Evolutionary conservation across 2,888 invertebrate species (phyloP), one percentile per base, ranked within the genome.

Genomic region (Elegia similella): DNA sequence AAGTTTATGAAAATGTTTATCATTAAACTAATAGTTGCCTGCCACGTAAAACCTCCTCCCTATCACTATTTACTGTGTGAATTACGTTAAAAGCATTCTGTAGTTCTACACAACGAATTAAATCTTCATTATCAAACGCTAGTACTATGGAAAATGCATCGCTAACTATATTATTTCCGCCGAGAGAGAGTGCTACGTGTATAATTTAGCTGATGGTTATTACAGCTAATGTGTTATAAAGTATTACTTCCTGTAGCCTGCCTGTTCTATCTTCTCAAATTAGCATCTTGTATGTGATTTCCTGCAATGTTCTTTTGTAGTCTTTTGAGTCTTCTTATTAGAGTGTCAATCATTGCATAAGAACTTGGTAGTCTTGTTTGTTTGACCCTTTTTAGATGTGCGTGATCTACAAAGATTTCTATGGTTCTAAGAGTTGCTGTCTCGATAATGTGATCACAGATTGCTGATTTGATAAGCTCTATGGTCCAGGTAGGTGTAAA

Each of bases 141-240:
- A 3, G 23, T 46, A n/a, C 23, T 7, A 44, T 44, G 16, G 44
- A 17, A 12, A 46, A 23, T 46, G 10, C 23, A 23, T 46, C 23
- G 44, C 12, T n/a, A 46, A n/a, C 23, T 46, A 46, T 46, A 46
- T 46, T 46, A 46, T 46, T 46, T 46, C 46, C 46, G 46, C 46
- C 46, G 46, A 23, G 46, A 46, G 46, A 46, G 46, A 46, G 46
- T 46, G 17, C 46, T 23, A 23, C 23, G 46, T 12, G n/a, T 46
- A 46, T 46, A 46, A 46, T 46, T 46, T 46, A 46, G 46, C 17
- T 23, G 46, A 46, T 46, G 46, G 46, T 46, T 46, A 46, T 46
- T 46, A 46, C 29, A 46, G n/a, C 46, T 46, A 46, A 46, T 46
- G 46, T 46, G 46, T 46, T 46, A 46, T 46, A 46, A 46, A 46